Base-by-base conservation (phyloP, 2,888 invertebrate genomes). In the Baccha elongata region DNA sequence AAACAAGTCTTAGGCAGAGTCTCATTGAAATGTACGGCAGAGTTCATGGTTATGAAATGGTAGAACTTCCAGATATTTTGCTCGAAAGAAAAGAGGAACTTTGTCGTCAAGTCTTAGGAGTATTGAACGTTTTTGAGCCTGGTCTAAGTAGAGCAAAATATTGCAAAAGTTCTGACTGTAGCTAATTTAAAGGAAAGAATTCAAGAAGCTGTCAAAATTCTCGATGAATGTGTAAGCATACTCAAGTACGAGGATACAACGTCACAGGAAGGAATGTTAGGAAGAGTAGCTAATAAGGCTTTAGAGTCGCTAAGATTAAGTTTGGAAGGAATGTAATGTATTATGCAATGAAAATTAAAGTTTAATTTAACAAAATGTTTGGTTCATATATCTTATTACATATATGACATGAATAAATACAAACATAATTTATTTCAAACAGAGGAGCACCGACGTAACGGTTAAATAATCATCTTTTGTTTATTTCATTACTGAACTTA, bases 1-100 rank as follows among this genome's bases (percentile, higher is more conserved):
- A 95, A 86, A 92, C 94, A 0, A 92, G 93, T 1, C 87, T 96
- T 13, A 93, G 94, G 85, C 94, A 94, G 86, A 92, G 94, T 17
- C 91, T 97, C 69, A 93, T 94, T 11, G 96, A 96, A 89, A 91
- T 96, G 89, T 96, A 96, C 87, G 96, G 97, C 0, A 93, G 95
- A 62, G 93, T 94, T 0, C 93, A 94, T 71, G 95, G 94, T 11
- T 96, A 95, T 88, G 91, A 91, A 42, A 90, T 95, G 85, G 94
- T 94, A 26, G 94, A 96, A 85, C 91, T 96, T 44, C 94, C 95
- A 0, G 94, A 95, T 89, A 90, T 94, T 1, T 91, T 95, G 85
- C 91, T 96, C 74, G 94, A 95, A 87, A 92, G 96, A 55, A 97
- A 96, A 90, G 93, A 94, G 0, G 94, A 95, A 81, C 91, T 96